phyloP scores from a whole-genome alignment of 2,797 vertebrate species.

The Pipistrellus kuhlii region DNA sequence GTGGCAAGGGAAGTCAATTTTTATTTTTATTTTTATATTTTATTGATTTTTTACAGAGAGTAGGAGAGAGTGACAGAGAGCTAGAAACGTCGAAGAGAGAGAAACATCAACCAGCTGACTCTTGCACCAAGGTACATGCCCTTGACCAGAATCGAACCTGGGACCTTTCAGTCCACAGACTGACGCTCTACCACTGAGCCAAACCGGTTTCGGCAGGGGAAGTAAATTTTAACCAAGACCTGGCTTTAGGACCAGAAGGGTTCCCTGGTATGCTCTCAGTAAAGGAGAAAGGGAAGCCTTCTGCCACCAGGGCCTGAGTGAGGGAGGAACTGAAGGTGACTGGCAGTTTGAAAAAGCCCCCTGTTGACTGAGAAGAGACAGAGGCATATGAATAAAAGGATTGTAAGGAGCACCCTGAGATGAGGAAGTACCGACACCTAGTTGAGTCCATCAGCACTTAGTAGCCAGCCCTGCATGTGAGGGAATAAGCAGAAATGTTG shows the following conservation, averaged over 20 bases:
- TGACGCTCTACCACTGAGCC: too few species aligned
- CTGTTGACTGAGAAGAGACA: background rate
- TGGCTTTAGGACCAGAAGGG: background rate
- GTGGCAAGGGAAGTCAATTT: background rate
- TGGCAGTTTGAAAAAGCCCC: background rate
- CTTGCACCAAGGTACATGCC: too few species aligned
- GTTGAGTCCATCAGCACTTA: background rate
- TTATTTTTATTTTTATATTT: too few species aligned
- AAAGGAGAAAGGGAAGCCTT: background rate
- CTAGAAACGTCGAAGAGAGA: too few species aligned
- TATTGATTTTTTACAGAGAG: too few species aligned
- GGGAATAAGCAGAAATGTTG: background rate
- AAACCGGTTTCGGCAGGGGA: too few species aligned
- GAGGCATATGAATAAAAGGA: background rate
- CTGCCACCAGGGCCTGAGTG: background rate
- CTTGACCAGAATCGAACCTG: too few species aligned
- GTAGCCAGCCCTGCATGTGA: background rate
- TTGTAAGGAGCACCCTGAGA: background rate
- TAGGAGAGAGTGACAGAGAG: too few species aligned
- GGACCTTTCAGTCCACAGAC: too few species aligned
- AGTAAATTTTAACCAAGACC: background rate
- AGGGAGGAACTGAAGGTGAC: background rate
- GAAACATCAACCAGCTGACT: too few species aligned
- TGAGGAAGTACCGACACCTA: background rate
- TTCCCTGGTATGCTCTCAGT: background rate